A percentile compares a stretch with the other conserved stretches of the same genome.
These are phyloP conservation scores for Leistus spinibarbis DNA, from an alignment of 2,888 invertebrate species.

Conservation along the genomic window DNA sequence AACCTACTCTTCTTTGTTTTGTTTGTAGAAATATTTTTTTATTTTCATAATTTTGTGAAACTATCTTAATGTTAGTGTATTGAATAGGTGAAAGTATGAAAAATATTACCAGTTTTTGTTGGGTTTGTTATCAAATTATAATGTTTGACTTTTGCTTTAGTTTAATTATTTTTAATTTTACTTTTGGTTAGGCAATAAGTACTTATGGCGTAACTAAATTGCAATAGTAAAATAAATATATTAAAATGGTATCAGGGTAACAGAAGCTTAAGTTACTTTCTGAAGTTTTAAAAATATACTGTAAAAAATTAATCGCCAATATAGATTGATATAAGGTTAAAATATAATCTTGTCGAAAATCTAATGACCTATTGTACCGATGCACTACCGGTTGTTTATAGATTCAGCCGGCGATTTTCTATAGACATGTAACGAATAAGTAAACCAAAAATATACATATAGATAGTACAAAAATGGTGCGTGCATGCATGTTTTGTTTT, in stretches of 20 bases:
- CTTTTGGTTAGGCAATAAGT: too few relatives aligned
- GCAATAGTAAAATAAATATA: too few relatives aligned
- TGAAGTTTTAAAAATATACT: too few relatives aligned
- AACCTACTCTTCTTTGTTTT: too few relatives aligned
- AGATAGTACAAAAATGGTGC: neutral
- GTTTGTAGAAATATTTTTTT: too few relatives aligned
- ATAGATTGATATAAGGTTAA: too few relatives aligned
- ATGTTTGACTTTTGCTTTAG: too few relatives aligned
- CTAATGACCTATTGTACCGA: neutral
- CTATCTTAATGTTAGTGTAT: neutral
- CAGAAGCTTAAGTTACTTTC: too few relatives aligned
- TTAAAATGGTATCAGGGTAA: too few relatives aligned
- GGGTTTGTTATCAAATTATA: neutral
- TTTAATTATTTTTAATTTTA: too few relatives aligned
- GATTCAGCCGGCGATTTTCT: neutral
- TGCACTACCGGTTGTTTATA: neutral
- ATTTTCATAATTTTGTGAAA: neutral
- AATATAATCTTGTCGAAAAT: neutral
- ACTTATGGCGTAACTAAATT: too few relatives aligned
- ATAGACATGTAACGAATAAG: neutral
- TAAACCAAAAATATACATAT: neutral
- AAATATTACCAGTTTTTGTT: neutral
- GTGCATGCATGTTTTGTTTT: neutral
- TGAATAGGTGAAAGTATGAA: neutral
- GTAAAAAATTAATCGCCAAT: too few relatives aligned